Evolutionary conservation across 2,797 vertebrate genomes (phyloP).

Genomic region (Champsocephalus esox): DNA sequence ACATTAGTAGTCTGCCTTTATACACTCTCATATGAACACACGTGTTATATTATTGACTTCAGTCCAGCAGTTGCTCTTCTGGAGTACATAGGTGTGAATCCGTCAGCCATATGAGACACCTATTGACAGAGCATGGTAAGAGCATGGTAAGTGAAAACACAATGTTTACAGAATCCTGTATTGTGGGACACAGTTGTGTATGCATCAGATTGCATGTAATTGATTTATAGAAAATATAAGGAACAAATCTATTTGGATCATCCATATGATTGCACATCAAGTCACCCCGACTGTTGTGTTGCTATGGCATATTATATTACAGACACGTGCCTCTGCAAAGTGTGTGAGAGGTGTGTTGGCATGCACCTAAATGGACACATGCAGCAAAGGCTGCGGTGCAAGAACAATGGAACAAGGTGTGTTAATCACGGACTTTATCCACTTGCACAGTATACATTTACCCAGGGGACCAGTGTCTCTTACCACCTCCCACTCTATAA

Average conservation of each 20-base stretch:
- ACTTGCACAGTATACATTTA: constrained; percentile 59
- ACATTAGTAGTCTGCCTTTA: neutral
- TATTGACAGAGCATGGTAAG: constrained; percentile 10
- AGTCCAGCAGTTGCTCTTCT: neutral
- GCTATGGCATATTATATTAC: neutral
- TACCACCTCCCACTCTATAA: constrained; percentile 65
- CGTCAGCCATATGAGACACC: constrained; percentile 11
- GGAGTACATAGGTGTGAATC: neutral
- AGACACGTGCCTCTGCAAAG: neutral
- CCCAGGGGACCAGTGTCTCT: constrained; percentile 61
- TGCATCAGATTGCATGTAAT: constrained; percentile 2
- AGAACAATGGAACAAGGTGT: constrained; percentile 22
- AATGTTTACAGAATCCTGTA: neutral
- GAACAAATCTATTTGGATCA: constrained; percentile 1
- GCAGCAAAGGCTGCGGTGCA: constrained; percentile 16
- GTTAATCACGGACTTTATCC: constrained; percentile 69
- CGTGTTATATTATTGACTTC: neutral
- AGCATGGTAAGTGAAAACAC: constrained; percentile 19
- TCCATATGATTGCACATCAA: constrained; percentile 6
- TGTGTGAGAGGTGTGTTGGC: constrained; percentile 9
- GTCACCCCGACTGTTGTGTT: neutral
- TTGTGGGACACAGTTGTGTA: neutral
- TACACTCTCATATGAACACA: neutral
- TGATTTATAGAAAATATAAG: neutral
- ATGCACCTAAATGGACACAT: constrained; percentile 16